Percentiles rank a stretch among this genome's conserved stretches.
Evolutionary conservation across 1,140 invertebrate species (phyloP).

Genomic region (Dolichoris vasculosae): DNA sequence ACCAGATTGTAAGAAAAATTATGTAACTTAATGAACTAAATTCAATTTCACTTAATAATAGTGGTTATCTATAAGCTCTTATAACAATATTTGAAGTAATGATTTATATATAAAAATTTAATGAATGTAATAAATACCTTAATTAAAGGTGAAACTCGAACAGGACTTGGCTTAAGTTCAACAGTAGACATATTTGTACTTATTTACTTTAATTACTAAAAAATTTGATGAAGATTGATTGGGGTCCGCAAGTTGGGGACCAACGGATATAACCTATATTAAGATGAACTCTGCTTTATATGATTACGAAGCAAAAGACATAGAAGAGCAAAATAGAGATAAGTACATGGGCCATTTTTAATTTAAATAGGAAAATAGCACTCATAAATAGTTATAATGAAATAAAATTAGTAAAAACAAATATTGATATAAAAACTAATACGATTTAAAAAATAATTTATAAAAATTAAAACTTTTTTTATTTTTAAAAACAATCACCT

Average conservation of each 20-base stretch:
- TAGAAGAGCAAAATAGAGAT: not conserved
- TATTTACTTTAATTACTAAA: not conserved
- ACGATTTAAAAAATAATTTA: too few relatives aligned
- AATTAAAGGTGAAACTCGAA: conserved; percentile 83
- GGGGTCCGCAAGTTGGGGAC: not conserved
- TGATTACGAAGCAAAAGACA: not conserved
- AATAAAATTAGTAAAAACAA: too few relatives aligned
- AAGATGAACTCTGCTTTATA: too few relatives aligned
- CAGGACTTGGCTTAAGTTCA: conserved; percentile 71
- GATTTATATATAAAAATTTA: not conserved
- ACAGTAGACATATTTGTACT: conserved; percentile 65
- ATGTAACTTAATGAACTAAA: conserved; percentile 37
- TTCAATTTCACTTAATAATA: not conserved
- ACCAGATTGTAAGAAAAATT: conserved; percentile 20
- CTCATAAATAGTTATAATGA: not conserved
- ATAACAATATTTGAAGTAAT: conserved; percentile 12
- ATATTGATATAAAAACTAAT: too few relatives aligned
- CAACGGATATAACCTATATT: not conserved
- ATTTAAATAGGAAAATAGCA: not conserved
- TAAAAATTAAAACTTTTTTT: too few relatives aligned
- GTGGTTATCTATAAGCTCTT: not conserved
- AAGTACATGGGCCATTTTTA: not conserved
- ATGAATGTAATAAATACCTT: conserved; percentile 73
- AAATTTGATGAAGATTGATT: too few relatives aligned
- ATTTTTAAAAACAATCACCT: too few relatives aligned